phyloP scores from a whole-genome alignment of 2,888 invertebrate species.

The Volucella bombylans region DNA sequence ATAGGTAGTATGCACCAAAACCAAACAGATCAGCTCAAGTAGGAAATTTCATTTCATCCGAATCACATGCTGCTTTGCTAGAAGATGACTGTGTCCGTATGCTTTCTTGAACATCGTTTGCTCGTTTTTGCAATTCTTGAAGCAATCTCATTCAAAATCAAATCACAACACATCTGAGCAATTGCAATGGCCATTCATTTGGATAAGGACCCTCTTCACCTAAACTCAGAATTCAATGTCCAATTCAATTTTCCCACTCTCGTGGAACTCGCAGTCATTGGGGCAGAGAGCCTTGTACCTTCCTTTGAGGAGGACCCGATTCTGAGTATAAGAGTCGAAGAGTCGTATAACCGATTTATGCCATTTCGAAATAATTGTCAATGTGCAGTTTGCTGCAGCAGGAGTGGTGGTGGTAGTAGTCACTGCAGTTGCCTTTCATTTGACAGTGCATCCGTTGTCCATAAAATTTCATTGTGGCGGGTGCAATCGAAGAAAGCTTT shows the following conservation, averaged over 20 bases:
- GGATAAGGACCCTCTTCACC: background rate
- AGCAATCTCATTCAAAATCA: conserved; percentile 30
- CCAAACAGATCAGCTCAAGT: too few relatives aligned
- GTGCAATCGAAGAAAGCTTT: conserved; percentile 50
- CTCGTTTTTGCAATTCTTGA: background rate
- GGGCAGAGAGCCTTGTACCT: background rate
- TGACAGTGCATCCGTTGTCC: conserved; percentile 54
- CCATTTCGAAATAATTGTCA: conserved; percentile 70
- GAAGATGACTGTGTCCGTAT: too few relatives aligned
- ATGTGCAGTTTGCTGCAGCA: conserved; percentile 43
- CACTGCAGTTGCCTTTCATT: conserved; percentile 64
- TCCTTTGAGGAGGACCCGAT: conserved; percentile 13
- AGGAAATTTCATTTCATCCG: too few relatives aligned
- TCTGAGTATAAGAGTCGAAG: conserved; percentile 36
- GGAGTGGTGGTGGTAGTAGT: background rate
- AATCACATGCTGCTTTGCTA: too few relatives aligned
- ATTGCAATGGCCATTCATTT: conserved; percentile 26
- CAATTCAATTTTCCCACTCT: conserved; percentile 59
- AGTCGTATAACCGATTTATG: conserved; percentile 65
- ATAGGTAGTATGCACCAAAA: too few relatives aligned
- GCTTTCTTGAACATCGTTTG: background rate
- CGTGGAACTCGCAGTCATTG: too few relatives aligned
- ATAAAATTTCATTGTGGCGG: conserved; percentile 63
- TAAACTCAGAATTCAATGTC: conserved; percentile 45
- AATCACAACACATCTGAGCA: conserved; percentile 22